Base-by-base conservation (phyloP, 2,797 vertebrate species). In the Sciurus carolinensis region DNA sequence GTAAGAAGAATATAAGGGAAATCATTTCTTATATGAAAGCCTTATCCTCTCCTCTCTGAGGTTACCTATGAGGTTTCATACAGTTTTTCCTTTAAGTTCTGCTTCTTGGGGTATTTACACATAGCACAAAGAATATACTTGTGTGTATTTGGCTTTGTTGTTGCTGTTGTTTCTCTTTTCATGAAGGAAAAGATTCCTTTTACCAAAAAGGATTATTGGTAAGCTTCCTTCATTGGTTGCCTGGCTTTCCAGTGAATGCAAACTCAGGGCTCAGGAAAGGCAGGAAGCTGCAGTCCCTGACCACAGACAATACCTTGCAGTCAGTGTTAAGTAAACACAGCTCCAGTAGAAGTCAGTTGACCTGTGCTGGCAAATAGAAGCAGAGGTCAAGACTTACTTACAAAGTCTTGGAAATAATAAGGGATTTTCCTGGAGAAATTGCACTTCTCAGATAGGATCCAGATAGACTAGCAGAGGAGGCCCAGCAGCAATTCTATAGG, bases 151-250 rank as follows among this genome's bases (percentile, higher is more conserved):
- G 39, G 10, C 13, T 59, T 86, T 47, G 9, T 57, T 54, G 17
- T 22, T 57, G 54, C 20, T 57, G 20, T 62, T 42, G 9, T 64
- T 91, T 86, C 24, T 71, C 8, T 64, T 81, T 89, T 79, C 7
- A 66, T 44, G 22, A 13, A 83, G 50, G 33, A 96, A 89, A 62
- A 80, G 20, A 54, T 72, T 87, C 26, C 47, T 95, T 87, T 59
- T 50, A 42, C 28, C 22, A 22, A 73, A 64, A 83, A 59, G 4
- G 3, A 39, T 15, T 89, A 95, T 86, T 36, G 88, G 4, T 71
- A 82, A 42, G 18, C 8, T 59, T 71, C 17, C 52, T 69, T 90
- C 75, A 6, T 28, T 64, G 67, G 50, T 14, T 81, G 80, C 62
- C 54, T 57, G 36, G 26, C 7, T 3, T 22, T 62, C 9, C 2